A percentile compares a stretch with the other conserved stretches of the same genome.
Evolutionary conservation across 2,113 vertebrate genomes (phyloP).

Genomic region (Ifrita kowaldi): DNA sequence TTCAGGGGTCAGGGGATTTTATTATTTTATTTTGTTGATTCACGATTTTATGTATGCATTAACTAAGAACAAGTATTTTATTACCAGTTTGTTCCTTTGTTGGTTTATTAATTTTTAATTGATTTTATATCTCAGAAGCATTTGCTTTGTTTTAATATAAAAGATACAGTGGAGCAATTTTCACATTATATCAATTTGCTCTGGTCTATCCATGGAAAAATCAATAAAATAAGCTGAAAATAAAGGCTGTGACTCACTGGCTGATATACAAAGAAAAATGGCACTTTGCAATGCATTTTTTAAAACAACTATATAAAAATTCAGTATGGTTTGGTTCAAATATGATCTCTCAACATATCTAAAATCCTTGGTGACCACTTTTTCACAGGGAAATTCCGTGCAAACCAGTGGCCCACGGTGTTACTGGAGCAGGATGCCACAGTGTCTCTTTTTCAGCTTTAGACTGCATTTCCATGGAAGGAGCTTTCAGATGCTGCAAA

Average conservation of each 20-base stretch:
- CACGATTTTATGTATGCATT: background rate
- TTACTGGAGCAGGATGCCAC: background rate
- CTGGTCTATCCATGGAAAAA: slow-evolving; percentile 1
- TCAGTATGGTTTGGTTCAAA: background rate
- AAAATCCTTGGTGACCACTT: background rate
- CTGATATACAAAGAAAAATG: background rate
- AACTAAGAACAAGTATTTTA: background rate
- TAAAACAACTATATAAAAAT: background rate
- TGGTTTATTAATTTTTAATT: background rate
- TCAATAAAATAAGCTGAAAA: background rate
- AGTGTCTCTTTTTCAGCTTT: background rate
- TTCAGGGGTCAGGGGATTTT: background rate
- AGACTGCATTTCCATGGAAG: background rate
- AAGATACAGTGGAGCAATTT: background rate
- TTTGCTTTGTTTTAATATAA: background rate
- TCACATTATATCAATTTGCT: background rate
- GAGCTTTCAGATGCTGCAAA: background rate
- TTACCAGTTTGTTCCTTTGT: background rate
- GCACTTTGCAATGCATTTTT: background rate
- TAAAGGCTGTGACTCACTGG: background rate
- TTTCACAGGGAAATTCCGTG: background rate
- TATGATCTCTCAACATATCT: background rate
- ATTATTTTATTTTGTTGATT: background rate
- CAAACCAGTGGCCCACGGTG: fast-evolving
- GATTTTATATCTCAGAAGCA: background rate